A percentile compares a stretch with the other conserved stretches of the same genome.
Conservation (phyloP, 2,113 vertebrate genomes). For the Albula goreensis region DNA sequence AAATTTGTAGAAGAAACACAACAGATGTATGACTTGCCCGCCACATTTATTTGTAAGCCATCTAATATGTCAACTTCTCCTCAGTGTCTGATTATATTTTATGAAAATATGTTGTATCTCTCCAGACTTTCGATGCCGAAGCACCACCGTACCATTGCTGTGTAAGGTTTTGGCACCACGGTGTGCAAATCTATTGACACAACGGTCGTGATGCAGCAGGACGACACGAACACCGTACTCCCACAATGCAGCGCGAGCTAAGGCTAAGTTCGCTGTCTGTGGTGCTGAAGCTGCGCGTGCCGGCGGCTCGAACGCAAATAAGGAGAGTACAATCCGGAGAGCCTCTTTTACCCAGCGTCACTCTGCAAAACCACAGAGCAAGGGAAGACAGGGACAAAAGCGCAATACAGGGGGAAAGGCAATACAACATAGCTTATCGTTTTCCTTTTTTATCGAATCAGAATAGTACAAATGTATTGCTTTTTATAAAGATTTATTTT, state of each 20-base stretch:
- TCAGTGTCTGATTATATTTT: background rate
- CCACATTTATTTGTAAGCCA: background rate
- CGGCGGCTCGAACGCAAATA: slow-evolving; percentile 43
- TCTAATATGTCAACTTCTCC: background rate
- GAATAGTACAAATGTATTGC: background rate
- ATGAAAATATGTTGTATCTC: background rate
- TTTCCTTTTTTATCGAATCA: slow-evolving; percentile 4
- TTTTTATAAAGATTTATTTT: background rate
- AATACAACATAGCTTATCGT: slow-evolving; percentile 4
- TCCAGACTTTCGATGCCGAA: background rate
- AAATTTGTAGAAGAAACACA: background rate
- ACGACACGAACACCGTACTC: slow-evolving; percentile 59
- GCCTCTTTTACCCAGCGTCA: slow-evolving; percentile 54
- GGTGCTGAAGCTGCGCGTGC: slow-evolving; percentile 82
- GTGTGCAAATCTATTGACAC: background rate
- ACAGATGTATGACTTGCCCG: background rate
- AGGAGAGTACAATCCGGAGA: slow-evolving; percentile 40
- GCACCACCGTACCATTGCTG: background rate
- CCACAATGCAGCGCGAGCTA: slow-evolving; percentile 78
- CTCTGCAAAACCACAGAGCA: slow-evolving; percentile 44
- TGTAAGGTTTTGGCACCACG: background rate
- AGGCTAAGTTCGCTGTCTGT: slow-evolving; percentile 69
- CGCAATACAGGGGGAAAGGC: background rate
- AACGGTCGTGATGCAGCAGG: slow-evolving; percentile 53
- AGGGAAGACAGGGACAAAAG: slow-evolving; percentile 43